Evolutionary conservation across 2,113 vertebrate species (phyloP).

Genomic region (Chaetorhynchus papuensis): DNA sequence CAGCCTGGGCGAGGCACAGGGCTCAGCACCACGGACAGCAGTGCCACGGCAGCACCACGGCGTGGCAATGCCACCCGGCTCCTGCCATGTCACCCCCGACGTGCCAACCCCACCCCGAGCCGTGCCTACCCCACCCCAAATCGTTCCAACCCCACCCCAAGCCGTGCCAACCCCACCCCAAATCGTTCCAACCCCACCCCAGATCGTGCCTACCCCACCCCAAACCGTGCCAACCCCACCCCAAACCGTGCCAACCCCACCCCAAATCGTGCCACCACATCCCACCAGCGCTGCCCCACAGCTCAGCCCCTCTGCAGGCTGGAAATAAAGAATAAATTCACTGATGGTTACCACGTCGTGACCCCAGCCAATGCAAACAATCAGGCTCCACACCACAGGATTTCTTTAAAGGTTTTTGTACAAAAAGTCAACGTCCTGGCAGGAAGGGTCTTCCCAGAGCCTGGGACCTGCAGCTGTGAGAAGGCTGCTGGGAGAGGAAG

Average conservation of each 20-base stretch:
- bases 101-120: fast-evolving
- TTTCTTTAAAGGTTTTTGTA: not conserved
- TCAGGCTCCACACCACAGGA: no score
- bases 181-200: fast-evolving
- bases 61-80: fast-evolving
- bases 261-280: fast-evolving
- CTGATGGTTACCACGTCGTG: fast-evolving
- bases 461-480: not conserved
- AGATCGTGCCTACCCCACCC: no score
- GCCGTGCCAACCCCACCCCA: fast-evolving
- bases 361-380: fast-evolving
- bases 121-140: fast-evolving
- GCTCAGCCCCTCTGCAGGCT: not conserved
- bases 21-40: conserved; percentile 1
- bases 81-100: fast-evolving
- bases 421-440: fast-evolving
- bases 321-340: not conserved
- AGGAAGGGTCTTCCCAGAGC: not conserved
- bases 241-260: fast-evolving
- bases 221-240: fast-evolving
- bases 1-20: fast-evolving
- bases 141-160: no score
- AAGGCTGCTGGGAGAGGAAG: not conserved
- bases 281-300: fast-evolving
- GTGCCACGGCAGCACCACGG: fast-evolving